Evolutionary conservation across 1,140 invertebrate genomes (phyloP).

Genomic region (Hormaphis cornu): DNA sequence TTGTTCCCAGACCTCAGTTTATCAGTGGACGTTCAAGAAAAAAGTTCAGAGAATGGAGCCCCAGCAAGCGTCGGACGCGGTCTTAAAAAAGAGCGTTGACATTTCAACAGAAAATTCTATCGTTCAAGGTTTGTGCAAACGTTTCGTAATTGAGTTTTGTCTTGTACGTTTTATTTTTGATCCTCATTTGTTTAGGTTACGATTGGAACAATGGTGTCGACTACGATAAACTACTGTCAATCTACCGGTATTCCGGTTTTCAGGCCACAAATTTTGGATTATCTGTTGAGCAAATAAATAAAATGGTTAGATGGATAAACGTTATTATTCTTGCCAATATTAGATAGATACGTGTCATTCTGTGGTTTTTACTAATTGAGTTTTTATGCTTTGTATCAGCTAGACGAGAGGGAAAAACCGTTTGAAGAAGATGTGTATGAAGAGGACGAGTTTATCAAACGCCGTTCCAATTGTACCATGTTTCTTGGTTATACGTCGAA

Average conservation of each 20-base stretch:
- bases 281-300: slow-evolving; percentile 82
- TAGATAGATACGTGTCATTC: neutral
- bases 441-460: slow-evolving; percentile 68
- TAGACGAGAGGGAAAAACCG: slow-evolving; percentile 52
- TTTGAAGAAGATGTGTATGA: slow-evolving; percentile 62
- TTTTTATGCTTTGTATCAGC: slow-evolving; percentile 41
- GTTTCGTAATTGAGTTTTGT: neutral
- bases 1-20: no score
- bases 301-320: slow-evolving; percentile 63
- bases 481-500: slow-evolving; percentile 98
- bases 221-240: slow-evolving; percentile 72
- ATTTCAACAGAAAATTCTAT: neutral
- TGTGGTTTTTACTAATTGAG: neutral
- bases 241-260: slow-evolving; percentile 77
- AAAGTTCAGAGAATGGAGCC: no score
- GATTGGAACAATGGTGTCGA: slow-evolving; percentile 89
- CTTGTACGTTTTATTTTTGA: neutral
- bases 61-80: slow-evolving; percentile 16
- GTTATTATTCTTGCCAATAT: neutral
- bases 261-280: slow-evolving; percentile 92
- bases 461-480: slow-evolving; percentile 80
- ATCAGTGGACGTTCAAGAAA: no score
- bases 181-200: no score
- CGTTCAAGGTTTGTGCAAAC: neutral
- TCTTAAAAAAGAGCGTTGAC: slow-evolving; percentile 15